These are phyloP conservation scores for Oreotrochilus melanogaster DNA, from an alignment of 2,113 vertebrate genomes.

Conservation along the genomic window DNA sequence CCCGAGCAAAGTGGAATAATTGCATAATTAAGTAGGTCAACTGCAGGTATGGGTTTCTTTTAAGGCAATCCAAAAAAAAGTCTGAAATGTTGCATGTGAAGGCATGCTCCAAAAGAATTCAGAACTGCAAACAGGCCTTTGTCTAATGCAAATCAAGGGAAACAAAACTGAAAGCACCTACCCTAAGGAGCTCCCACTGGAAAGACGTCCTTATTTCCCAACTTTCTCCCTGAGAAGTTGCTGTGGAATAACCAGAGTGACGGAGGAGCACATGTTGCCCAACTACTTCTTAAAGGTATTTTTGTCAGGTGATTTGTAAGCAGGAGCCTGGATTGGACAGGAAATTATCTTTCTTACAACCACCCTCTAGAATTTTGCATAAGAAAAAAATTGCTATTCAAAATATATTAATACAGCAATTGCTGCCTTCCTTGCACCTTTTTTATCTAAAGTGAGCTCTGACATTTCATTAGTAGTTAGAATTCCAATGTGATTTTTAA, in stretches of 20 bases:
- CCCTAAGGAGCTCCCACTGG: constrained; percentile 43
- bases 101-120: constrained; percentile 9
- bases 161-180: constrained; percentile 59
- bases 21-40: constrained; percentile 18
- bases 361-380: background rate
- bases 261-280: background rate
- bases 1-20: constrained; percentile 7
- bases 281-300: background rate
- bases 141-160: constrained; percentile 3
- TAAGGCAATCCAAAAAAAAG: constrained; percentile 26
- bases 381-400: background rate
- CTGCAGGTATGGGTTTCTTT: constrained; percentile 43
- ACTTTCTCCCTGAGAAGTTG: constrained; percentile 6
- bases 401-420: background rate
- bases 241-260: constrained; percentile 40
- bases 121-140: background rate
- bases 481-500: background rate
- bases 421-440: background rate
- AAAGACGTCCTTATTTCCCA: constrained; percentile 30
- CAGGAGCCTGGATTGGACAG: constrained; percentile 21
- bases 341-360: background rate
- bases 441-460: background rate
- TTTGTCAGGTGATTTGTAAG: constrained; percentile 54
- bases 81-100: constrained; percentile 35
- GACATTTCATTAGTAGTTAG: background rate